Evolutionary conservation across 2,888 invertebrate species (phyloP).

Genomic region (Tricholauxania praeusta): DNA sequence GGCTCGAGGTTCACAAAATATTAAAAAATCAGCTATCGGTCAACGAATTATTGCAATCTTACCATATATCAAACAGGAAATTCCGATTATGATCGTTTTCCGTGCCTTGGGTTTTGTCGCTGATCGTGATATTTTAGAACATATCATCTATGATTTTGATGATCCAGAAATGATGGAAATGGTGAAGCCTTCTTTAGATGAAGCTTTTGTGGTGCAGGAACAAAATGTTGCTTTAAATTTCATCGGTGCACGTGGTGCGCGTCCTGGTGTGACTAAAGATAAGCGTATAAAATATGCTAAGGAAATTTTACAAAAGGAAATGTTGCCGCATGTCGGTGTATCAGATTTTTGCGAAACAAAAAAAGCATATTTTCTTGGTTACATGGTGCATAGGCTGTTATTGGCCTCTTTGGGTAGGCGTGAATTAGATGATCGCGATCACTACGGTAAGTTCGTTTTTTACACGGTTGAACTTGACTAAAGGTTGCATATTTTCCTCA

Average conservation of each 20-base stretch:
- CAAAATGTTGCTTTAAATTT: conserved; percentile 99
- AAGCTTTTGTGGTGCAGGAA: conserved; percentile 99
- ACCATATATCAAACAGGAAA: conserved; percentile 99
- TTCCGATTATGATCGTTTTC: conserved; percentile 99
- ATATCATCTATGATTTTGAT: conserved; percentile 99
- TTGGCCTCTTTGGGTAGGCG: conserved; percentile 95
- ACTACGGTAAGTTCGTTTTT: conserved; percentile 78
- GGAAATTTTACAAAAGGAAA: conserved; percentile 99
- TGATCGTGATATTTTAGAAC: conserved; percentile 98
- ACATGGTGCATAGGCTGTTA: conserved; percentile 98
- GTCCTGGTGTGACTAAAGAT: conserved; percentile 98
- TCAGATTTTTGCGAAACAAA: conserved; percentile 99
- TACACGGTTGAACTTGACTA: background rate
- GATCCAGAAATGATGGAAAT: conserved; percentile 99
- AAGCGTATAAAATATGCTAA: conserved; percentile 99
- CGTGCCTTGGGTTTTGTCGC: conserved; percentile 99
- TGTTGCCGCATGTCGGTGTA: conserved; percentile 99
- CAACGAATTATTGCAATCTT: conserved; percentile 97
- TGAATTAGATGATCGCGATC: conserved; percentile 99
- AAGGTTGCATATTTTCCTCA: background rate
- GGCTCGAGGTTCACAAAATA: conserved; percentile 97
- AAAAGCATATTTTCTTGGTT: conserved; percentile 98
- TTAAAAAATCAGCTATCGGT: conserved; percentile 99
- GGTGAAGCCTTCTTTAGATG: conserved; percentile 99
- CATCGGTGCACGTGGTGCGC: conserved; percentile 96